Evolutionary conservation across 2,113 vertebrate species (phyloP).

Genomic region (Campylomormyrus numenius): DNA sequence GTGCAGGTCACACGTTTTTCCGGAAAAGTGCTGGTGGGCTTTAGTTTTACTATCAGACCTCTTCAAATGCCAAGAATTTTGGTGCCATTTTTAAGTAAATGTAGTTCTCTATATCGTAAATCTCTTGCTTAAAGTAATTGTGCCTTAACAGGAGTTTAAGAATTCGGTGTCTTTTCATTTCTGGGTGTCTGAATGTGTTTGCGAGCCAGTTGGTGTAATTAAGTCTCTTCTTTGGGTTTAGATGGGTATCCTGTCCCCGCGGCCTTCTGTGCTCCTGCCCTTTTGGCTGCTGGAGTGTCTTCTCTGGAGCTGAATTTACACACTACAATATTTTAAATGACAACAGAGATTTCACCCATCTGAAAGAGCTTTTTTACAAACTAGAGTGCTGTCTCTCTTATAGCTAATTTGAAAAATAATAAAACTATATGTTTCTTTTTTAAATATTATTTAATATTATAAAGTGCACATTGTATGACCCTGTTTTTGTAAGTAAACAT

Average conservation of each 20-base stretch:
- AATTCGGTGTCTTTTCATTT: neutral
- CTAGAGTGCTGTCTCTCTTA: neutral
- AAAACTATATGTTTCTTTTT: neutral
- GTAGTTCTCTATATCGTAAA: neutral
- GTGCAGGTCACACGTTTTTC: neutral
- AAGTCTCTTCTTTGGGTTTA: neutral
- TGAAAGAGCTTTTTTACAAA: neutral
- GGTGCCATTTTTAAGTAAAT: neutral
- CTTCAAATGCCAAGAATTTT: neutral
- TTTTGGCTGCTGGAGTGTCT: neutral
- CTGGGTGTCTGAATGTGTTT: constrained; percentile 4
- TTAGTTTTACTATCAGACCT: neutral
- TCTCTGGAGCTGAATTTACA: neutral
- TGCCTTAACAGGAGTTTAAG: neutral
- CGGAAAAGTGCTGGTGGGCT: neutral
- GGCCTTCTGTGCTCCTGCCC: neutral
- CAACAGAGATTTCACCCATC: neutral
- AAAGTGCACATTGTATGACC: neutral
- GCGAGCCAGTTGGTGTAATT: constrained; percentile 1
- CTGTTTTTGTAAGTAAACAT: neutral
- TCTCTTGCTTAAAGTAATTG: neutral
- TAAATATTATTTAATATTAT: neutral
- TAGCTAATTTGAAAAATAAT: neutral
- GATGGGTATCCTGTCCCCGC: neutral
- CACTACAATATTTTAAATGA: constrained; percentile 16